Base-by-base conservation (phyloP, 2,888 invertebrate genomes). In the Hypomecis atomaria region DNA sequence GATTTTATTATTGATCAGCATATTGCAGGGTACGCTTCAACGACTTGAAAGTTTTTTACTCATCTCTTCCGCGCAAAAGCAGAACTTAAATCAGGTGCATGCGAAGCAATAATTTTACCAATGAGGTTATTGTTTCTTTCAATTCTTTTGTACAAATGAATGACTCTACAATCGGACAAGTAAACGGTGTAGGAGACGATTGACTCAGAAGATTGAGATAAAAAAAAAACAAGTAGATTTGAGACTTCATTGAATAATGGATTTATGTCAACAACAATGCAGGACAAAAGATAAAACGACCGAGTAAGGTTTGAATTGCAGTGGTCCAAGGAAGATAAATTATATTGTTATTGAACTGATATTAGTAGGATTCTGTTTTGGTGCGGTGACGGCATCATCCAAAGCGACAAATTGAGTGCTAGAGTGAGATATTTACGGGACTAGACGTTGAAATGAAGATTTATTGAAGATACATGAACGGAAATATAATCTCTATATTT, bases 1-100 rank as follows among this genome's bases (percentile, higher is more conserved):
- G 44, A 62, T 57, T 54, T 69, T 64, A 70, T 73, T 72, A 78
- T 78, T 74, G 62, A 65, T 65, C 67, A 72, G 74, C 65, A 67
- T 67, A 69, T 57, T 50, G 44, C 36, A 71, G 69, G 65, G 68
- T 71, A 71, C 55, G 62, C 68, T 73, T 71, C 62, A 66, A 71
- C 73, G 70, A 71, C 70, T 77, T 68, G 71, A 75, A 76, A 76
- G 67, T 54, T 45, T 50, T 49, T 33, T 37, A 8, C 42, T 45
- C 36, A 23, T 23, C 11, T 47, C n/a, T 55, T 60, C 34, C 43
- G 13, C 37, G 42, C 33, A 37, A 49, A 49, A 61, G 11, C 49
- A 23, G 42, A 52, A 23, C 38, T 0, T 11, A 40, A 40, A 38
- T 11, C 33, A n/a, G 23, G 3, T 23, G 6, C 10, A 43, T 34